Conservation (phyloP, 2,113 vertebrate genomes). For the Muntiacus reevesi region DNA sequence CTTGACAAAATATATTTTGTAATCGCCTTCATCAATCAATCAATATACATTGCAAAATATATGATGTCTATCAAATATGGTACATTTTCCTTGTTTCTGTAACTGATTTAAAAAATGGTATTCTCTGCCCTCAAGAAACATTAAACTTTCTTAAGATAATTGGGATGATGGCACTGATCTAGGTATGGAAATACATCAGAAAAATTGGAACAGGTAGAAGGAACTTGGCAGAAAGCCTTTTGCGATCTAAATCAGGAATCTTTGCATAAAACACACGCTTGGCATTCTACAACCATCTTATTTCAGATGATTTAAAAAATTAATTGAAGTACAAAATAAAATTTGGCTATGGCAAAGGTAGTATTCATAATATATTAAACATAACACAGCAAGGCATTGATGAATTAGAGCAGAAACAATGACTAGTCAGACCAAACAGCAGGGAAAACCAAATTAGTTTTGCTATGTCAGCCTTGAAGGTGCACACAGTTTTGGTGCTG, state of each 20-base stretch:
- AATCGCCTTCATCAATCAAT: neutral
- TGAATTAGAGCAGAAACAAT: neutral
- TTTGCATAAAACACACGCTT: slow-evolving; percentile 20
- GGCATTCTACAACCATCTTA: neutral
- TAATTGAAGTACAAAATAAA: slow-evolving; percentile 56
- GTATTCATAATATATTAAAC: slow-evolving; percentile 10
- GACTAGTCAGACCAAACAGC: neutral
- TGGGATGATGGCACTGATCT: neutral
- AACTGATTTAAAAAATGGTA: neutral
- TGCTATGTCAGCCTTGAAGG: neutral
- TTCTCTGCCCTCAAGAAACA: neutral
- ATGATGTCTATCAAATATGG: neutral
- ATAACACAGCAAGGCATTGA: neutral
- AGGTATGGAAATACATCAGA: neutral
- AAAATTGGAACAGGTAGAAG: neutral
- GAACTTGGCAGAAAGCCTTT: slow-evolving; percentile 4
- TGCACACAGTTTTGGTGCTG: neutral
- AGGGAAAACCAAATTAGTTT: neutral
- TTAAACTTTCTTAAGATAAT: neutral
- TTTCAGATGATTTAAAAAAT: slow-evolving; percentile 34
- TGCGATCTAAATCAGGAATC: neutral
- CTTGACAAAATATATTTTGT: neutral
- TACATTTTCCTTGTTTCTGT: neutral
- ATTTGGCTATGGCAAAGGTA: slow-evolving; percentile 31
- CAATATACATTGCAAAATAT: neutral